These are phyloP conservation scores for Salvelinus sp. DNA, from an alignment of 2,113 vertebrate species.

Conservation along the genomic window DNA sequence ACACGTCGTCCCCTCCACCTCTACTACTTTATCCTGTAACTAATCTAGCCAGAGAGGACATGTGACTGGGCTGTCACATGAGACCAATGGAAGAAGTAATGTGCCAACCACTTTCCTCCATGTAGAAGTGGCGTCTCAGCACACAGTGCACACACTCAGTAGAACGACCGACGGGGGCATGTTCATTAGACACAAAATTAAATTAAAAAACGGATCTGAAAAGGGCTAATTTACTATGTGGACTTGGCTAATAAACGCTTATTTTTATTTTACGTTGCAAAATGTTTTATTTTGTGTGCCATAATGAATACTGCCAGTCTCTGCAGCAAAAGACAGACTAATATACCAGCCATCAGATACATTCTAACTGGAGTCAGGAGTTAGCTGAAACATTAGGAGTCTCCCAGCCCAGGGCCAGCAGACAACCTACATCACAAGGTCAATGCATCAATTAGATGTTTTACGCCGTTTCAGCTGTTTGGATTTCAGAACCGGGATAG, in stretches of 20 bases:
- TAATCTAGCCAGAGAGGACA: conserved; percentile 31
- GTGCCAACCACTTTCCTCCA: conserved; percentile 24
- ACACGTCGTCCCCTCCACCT: conserved; percentile 7
- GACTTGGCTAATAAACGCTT: no score
- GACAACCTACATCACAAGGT: background rate
- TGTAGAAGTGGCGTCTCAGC: conserved; percentile 25
- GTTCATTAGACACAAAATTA: no score
- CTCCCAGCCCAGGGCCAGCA: conserved; percentile 2
- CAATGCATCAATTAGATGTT: conserved; percentile 7
- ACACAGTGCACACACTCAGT: conserved; percentile 15
- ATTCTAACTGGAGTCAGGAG: conserved; percentile 32
- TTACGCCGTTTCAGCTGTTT: background rate
- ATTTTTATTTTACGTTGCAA: no score
- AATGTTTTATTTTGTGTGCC: no score
- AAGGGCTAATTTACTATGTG: no score
- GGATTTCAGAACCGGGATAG: background rate
- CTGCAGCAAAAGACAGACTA: background rate
- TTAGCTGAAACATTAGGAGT: conserved; percentile 19
- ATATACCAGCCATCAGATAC: conserved; percentile 26
- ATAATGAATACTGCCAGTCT: background rate
- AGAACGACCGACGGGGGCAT: background rate
- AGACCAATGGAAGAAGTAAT: conserved; percentile 25
- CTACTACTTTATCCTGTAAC: conserved; percentile 44
- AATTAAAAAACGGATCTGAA: background rate
- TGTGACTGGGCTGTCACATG: conserved; percentile 27